Conservation (phyloP, 2,797 vertebrate species). For the Dendrocincla tyrannina region DNA sequence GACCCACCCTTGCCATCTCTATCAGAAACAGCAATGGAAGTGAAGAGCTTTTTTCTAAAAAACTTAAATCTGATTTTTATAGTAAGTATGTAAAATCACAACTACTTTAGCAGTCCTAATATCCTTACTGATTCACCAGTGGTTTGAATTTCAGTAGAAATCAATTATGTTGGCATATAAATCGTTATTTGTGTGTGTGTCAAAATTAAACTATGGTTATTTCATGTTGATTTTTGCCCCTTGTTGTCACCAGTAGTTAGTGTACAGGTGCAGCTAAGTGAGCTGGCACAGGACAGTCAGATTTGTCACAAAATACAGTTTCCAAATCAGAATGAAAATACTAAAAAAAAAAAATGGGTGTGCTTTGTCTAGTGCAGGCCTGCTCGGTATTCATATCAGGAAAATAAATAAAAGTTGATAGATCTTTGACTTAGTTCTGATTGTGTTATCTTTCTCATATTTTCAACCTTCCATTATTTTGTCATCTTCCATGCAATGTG, state of each 20-base stretch:
- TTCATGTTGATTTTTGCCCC: not conserved
- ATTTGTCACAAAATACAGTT: not conserved
- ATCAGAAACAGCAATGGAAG: slow-evolving; percentile 38
- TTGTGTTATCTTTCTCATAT: not conserved
- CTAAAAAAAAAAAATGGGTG: not conserved
- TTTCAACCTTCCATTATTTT: not conserved
- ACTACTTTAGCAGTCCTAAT: not conserved
- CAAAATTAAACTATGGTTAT: not conserved
- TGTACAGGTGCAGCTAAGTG: not conserved
- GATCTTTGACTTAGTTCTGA: not conserved
- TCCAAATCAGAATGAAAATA: not conserved
- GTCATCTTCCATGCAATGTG: accelerated
- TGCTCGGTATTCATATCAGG: not conserved
- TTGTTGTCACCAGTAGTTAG: not conserved
- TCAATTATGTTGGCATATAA: not conserved
- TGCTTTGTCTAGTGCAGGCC: not conserved
- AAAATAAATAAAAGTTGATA: not conserved
- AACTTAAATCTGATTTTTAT: slow-evolving; percentile 15
- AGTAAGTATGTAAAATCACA: slow-evolving; percentile 30
- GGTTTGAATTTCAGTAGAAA: not conserved
- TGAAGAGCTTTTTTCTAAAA: slow-evolving; percentile 20
- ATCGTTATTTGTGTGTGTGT: not conserved
- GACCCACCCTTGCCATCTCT: slow-evolving; percentile 7
- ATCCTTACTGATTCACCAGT: not conserved
- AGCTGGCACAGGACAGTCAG: not conserved